phyloP scores from a whole-genome alignment of 2,113 vertebrate species.

The Columba livia region DNA sequence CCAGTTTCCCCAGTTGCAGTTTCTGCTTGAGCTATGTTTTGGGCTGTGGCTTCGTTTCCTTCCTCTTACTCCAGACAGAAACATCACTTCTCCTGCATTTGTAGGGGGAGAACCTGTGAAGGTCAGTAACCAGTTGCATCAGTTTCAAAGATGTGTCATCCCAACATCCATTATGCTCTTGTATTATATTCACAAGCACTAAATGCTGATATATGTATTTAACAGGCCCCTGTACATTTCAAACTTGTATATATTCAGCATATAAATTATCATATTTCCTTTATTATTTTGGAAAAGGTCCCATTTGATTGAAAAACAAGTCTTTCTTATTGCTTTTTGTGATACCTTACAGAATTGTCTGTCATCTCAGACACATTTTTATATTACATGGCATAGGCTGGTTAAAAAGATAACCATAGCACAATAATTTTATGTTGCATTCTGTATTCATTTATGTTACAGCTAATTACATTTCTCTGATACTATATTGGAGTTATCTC shows the following conservation, averaged over 20 bases:
- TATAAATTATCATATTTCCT: not conserved
- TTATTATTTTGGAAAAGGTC: not conserved
- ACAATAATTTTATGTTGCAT: not conserved
- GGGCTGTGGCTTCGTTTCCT: not conserved
- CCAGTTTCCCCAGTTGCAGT: not conserved
- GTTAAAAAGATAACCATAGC: not conserved
- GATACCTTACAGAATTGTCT: not conserved
- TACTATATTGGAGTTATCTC: not conserved
- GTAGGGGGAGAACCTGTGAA: not conserved
- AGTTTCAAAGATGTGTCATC: not conserved
- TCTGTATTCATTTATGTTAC: not conserved
- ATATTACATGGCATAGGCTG: not conserved
- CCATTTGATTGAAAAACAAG: not conserved
- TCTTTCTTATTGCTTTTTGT: not conserved
- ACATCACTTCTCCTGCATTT: not conserved
- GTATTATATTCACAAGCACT: not conserved
- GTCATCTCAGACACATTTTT: accelerated
- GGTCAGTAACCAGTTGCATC: not conserved
- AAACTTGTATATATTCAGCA: not conserved
- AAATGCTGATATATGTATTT: not conserved
- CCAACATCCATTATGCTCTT: not conserved
- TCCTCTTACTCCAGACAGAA: not conserved
- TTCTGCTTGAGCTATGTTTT: not conserved
- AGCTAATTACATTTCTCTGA: not conserved
- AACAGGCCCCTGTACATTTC: not conserved